Evolutionary conservation across 2,113 vertebrate species (phyloP).

Genomic region (Macrotis lagotis): DNA sequence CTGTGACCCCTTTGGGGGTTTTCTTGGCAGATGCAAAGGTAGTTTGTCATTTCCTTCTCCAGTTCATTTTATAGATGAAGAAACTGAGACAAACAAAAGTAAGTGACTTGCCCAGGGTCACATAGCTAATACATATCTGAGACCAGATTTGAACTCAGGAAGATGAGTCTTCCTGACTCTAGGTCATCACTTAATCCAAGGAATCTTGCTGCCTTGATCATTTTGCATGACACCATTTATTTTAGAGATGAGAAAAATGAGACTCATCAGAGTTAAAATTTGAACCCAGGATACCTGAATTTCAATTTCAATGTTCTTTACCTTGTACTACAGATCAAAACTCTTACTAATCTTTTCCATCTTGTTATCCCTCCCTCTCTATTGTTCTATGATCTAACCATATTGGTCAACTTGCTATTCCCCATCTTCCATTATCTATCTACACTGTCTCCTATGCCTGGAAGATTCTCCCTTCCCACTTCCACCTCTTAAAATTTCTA

Average conservation of each 20-base stretch:
- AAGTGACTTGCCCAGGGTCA: background rate
- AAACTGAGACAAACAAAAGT: background rate
- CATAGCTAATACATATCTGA: background rate
- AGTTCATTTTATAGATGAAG: background rate
- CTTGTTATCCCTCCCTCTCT: background rate
- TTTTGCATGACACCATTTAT: background rate
- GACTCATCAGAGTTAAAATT: background rate
- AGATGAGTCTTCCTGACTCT: background rate
- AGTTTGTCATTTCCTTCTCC: background rate
- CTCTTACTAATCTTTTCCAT: background rate
- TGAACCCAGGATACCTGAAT: background rate
- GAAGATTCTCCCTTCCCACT: background rate
- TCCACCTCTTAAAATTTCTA: background rate
- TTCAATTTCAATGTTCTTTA: background rate
- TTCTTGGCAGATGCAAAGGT: background rate
- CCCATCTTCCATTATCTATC: too few relatives aligned
- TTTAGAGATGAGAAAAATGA: background rate
- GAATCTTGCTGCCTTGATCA: background rate
- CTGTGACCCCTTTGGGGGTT: background rate
- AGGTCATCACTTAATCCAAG: background rate
- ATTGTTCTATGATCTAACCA: background rate
- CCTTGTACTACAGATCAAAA: background rate
- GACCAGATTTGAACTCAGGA: background rate
- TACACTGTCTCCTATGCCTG: background rate
- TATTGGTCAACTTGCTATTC: background rate